A percentile compares a stretch with the other conserved stretches of the same genome.
Conservation (phyloP, 2,888 invertebrate genomes). For the Carcina quercana region DNA sequence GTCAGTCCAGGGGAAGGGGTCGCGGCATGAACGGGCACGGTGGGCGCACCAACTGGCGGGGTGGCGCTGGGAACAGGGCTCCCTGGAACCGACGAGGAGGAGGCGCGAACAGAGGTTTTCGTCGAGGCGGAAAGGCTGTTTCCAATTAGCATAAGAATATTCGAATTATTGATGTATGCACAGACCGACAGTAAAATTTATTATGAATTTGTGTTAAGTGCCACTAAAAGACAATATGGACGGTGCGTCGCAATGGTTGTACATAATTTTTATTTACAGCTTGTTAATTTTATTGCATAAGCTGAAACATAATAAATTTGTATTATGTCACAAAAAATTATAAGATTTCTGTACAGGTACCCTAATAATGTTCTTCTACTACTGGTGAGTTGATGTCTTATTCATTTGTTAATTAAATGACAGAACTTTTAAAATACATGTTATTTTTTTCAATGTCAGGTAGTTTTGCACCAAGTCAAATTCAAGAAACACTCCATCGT, state of each 20-base stretch:
- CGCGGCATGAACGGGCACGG: slow-evolving; percentile 57
- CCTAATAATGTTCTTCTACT: slow-evolving; percentile 18
- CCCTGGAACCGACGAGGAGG: slow-evolving; percentile 45
- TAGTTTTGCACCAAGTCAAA: slow-evolving; percentile 29
- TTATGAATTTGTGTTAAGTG: slow-evolving; percentile 43
- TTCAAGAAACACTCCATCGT: slow-evolving; percentile 9
- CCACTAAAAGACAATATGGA: slow-evolving; percentile 51
- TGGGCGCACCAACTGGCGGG: slow-evolving; percentile 47
- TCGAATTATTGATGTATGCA: slow-evolving; percentile 26
- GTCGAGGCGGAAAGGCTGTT: slow-evolving; percentile 54
- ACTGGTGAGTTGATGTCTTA: slow-evolving; percentile 56
- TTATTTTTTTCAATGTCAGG: slow-evolving; percentile 42
- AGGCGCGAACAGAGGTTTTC: slow-evolving; percentile 46
- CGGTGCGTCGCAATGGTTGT: slow-evolving; percentile 56
- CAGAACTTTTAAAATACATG: slow-evolving; percentile 24
- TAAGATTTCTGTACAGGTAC: slow-evolving; percentile 38
- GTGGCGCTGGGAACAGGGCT: slow-evolving; percentile 33
- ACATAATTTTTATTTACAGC: slow-evolving; percentile 62
- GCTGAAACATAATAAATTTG: slow-evolving; percentile 56
- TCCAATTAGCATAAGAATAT: slow-evolving; percentile 40
- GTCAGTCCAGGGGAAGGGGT: slow-evolving; percentile 48
- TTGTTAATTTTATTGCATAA: slow-evolving; percentile 54
- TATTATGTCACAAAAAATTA: slow-evolving; percentile 46
- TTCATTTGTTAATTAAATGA: slow-evolving; percentile 28
- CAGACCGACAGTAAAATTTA: too few relatives aligned